These are phyloP conservation scores for Scaptomyza reducta DNA, from an alignment of 2,888 invertebrate species.

Conservation along the genomic window DNA sequence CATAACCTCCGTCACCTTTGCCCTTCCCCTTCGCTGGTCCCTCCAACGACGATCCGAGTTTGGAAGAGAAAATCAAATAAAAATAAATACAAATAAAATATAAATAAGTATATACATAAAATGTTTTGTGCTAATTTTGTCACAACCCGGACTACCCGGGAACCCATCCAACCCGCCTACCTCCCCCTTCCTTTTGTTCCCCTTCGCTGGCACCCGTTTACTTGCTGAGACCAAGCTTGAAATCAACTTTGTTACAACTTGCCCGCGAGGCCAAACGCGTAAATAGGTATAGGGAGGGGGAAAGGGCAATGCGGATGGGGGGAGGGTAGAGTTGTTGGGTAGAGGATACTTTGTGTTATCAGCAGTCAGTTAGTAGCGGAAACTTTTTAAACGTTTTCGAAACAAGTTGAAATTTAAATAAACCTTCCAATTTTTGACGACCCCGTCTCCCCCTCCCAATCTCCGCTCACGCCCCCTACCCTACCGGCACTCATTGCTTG, in stretches of 20 bases:
- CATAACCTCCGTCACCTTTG: neutral
- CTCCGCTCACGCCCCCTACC: neutral
- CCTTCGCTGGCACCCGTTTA: too few species aligned
- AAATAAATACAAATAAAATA: constrained; percentile 12
- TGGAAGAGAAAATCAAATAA: constrained; percentile 20
- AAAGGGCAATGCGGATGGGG: neutral
- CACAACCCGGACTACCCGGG: constrained; percentile 19
- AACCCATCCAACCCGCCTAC: neutral
- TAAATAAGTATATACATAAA: constrained; percentile 34
- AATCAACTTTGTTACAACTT: constrained; percentile 63
- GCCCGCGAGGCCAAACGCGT: constrained; percentile 19
- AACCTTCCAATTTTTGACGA: constrained; percentile 77
- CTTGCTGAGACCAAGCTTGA: constrained; percentile 34
- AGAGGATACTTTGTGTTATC: constrained; percentile 68
- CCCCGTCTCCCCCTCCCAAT: constrained; percentile 20
- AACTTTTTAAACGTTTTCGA: constrained; percentile 78
- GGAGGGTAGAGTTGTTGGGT: constrained; percentile 5
- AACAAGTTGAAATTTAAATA: constrained; percentile 78
- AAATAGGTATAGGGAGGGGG: neutral
- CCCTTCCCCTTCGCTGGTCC: too few species aligned
- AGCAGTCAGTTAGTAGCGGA: constrained; percentile 78
- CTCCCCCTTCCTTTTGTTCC: neutral
- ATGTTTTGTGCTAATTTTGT: constrained; percentile 72
- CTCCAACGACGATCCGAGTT: neutral
- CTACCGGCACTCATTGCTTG: neutral